Conservation (phyloP, 2,797 vertebrate species). For the Pitangus sulphuratus region DNA sequence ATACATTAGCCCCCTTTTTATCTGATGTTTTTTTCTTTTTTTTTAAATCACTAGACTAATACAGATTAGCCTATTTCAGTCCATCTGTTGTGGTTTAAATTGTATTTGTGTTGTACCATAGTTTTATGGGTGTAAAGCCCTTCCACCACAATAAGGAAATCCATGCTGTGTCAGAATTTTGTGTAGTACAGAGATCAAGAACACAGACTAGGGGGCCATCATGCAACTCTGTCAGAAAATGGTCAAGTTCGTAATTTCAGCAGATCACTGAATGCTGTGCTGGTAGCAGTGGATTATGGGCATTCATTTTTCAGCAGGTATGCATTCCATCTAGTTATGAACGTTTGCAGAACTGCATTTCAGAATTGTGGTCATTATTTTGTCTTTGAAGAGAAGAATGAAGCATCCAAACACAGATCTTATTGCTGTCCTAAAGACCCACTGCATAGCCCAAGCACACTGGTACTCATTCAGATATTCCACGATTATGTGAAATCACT, state of each 20-base stretch:
- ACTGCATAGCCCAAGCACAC: background rate
- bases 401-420: background rate
- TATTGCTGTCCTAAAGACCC: background rate
- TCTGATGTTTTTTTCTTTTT: conserved; percentile 60
- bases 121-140: conserved; percentile 33
- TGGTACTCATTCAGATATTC: background rate
- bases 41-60: conserved; percentile 79
- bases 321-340: background rate
- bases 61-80: conserved; percentile 77
- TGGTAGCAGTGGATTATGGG: background rate
- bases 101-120: conserved; percentile 29
- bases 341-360: background rate
- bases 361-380: background rate
- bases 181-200: background rate
- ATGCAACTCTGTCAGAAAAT: background rate
- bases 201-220: background rate
- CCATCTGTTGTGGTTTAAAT: conserved; percentile 66
- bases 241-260: background rate
- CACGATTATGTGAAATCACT: background rate
- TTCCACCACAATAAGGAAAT: conserved; percentile 23
- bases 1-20: conserved; percentile 68
- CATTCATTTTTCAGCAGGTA: background rate
- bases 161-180: background rate
- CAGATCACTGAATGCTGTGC: background rate
- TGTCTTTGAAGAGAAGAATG: background rate